Percentiles rank a stretch among this genome's conserved stretches.
Conservation (phyloP, 2,888 invertebrate genomes). For the Troides aeacus region DNA sequence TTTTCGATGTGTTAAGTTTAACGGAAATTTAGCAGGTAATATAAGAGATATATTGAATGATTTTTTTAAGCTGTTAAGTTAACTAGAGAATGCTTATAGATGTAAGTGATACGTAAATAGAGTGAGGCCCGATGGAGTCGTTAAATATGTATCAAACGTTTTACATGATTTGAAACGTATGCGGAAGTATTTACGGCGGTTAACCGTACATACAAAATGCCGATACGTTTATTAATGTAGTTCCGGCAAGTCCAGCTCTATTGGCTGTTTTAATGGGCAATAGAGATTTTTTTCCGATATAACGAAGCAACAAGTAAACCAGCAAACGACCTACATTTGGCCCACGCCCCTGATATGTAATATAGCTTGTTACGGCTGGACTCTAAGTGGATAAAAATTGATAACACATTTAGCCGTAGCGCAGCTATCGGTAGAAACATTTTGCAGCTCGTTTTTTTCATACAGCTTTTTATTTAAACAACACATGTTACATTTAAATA, state of each 20-base stretch:
- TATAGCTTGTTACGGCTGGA: constrained; percentile 13
- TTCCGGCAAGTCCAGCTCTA: background rate
- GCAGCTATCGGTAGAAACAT: background rate
- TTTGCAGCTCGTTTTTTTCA: background rate
- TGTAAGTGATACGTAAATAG: constrained; percentile 10
- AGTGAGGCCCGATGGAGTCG: constrained; percentile 4
- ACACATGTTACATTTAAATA: background rate
- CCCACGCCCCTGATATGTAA: constrained; percentile 29
- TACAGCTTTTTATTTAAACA: background rate
- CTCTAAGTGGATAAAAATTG: constrained; percentile 16
- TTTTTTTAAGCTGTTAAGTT: background rate
- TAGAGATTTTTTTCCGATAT: constrained; percentile 5
- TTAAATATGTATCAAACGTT: constrained; percentile 23
- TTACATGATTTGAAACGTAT: constrained; percentile 5
- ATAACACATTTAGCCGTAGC: background rate
- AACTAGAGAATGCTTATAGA: background rate
- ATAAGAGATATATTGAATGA: no score
- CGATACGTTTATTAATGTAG: background rate
- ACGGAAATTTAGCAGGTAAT: no score
- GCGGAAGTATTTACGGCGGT: constrained; percentile 4
- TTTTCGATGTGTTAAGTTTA: no score
- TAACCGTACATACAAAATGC: background rate
- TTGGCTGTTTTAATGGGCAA: background rate
- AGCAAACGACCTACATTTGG: constrained; percentile 27
- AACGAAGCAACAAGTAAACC: constrained; percentile 29